Percentiles rank a stretch among this genome's conserved stretches.
Conservation (phyloP, 2,113 vertebrate species). For the Cheilinus undulatus region DNA sequence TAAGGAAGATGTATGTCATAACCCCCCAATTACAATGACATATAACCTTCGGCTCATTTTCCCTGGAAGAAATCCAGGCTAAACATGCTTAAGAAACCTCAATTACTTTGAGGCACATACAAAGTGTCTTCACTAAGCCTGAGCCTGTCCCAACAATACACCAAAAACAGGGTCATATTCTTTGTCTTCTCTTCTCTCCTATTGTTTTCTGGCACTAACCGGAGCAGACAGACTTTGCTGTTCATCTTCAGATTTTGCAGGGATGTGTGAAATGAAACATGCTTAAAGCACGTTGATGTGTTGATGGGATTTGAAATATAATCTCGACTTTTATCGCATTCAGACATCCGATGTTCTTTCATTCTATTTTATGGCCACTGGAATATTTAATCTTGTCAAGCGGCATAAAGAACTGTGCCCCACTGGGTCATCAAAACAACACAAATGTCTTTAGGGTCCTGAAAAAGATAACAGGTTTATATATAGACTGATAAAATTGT, state of each 20-base stretch:
- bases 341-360: slow-evolving; percentile 24
- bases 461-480: slow-evolving; percentile 23
- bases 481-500: slow-evolving; percentile 7
- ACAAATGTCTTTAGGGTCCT: slow-evolving; percentile 8
- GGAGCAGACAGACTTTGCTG: slow-evolving; percentile 6
- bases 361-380: slow-evolving; percentile 6
- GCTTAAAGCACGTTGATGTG: slow-evolving; percentile 26
- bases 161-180: neutral
- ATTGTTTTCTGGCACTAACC: too few relatives aligned
- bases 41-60: slow-evolving; percentile 1
- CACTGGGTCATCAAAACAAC: slow-evolving; percentile 31
- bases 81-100: slow-evolving; percentile 20
- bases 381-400: slow-evolving; percentile 67
- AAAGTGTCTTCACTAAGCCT: neutral
- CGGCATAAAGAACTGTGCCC: slow-evolving; percentile 15
- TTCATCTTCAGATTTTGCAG: slow-evolving; percentile 19
- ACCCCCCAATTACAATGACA: slow-evolving; percentile 64
- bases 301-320: slow-evolving; percentile 62
- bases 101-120: neutral
- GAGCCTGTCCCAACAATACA: too few relatives aligned
- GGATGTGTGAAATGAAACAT: slow-evolving; percentile 50
- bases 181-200: neutral
- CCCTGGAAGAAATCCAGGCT: neutral
- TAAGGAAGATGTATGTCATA: slow-evolving; percentile 63
- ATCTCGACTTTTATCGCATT: slow-evolving; percentile 40